Percentiles rank a stretch among this genome's conserved stretches.
phyloP scores from a whole-genome alignment of 2,797 vertebrate genomes.

The Crocodylus rhombifer region DNA sequence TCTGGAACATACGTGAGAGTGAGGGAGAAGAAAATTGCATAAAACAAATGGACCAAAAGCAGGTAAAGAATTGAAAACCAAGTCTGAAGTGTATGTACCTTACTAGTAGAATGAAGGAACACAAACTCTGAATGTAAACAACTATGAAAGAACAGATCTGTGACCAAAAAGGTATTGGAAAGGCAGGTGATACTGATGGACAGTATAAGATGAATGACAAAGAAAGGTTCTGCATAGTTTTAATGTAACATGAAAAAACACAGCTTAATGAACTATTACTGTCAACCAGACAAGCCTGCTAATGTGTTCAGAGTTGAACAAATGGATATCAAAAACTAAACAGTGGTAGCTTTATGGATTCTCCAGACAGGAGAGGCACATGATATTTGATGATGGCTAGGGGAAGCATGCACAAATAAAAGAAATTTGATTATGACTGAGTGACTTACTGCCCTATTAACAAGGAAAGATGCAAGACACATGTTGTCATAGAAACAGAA shows the following conservation, averaged over 20 bases:
- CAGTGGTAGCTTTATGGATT: neutral
- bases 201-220: conserved; percentile 8
- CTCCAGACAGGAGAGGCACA: neutral
- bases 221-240: neutral
- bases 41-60: neutral
- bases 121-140: conserved; percentile 1
- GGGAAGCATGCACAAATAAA: conserved; percentile 12
- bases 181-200: neutral
- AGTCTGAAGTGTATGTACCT: neutral
- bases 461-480: conserved; percentile 9
- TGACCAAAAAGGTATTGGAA: conserved; percentile 6
- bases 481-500: conserved; percentile 66
- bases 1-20: neutral
- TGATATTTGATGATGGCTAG: neutral
- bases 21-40: neutral
- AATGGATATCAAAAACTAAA: neutral
- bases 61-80: neutral
- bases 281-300: neutral
- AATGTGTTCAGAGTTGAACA: neutral
- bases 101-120: neutral
- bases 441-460: conserved; percentile 27
- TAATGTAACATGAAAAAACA: neutral
- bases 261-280: conserved; percentile 9
- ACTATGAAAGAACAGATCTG: neutral
- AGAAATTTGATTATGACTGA: neutral